Conservation (phyloP, 92 coral and sea anemone genomes). For the Chrysogorgia sp. region DNA sequence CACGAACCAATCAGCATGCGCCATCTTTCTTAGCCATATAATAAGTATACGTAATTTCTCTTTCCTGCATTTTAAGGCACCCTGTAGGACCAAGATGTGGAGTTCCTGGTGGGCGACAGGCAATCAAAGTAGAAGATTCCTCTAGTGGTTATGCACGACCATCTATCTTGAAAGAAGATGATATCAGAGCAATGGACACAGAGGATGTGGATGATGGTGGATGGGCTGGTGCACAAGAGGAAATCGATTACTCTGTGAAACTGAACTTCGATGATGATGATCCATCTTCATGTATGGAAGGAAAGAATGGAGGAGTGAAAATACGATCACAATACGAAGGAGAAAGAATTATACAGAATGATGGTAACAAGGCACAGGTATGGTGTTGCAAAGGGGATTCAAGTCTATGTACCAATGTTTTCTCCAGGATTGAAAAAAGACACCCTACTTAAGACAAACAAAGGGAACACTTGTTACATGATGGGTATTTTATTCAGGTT, state of each 20-base stretch:
- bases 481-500: too few species aligned
- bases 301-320: constrained; percentile 34
- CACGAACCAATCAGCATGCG: too few species aligned
- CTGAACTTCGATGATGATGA: constrained; percentile 90
- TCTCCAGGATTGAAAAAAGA: too few species aligned
- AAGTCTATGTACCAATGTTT: too few species aligned
- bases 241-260: constrained; percentile 94
- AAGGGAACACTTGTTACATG: too few species aligned
- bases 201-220: constrained; percentile 98
- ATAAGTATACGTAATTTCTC: too few species aligned
- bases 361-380: constrained; percentile 17
- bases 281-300: constrained; percentile 55
- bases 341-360: constrained; percentile 30
- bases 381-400: background rate
- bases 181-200: constrained; percentile 93
- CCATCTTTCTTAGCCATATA: too few species aligned
- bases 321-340: constrained; percentile 18
- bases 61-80: too few species aligned
- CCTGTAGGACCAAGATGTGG: constrained; percentile 53
- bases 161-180: constrained; percentile 83
- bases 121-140: constrained; percentile 20
- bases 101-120: background rate
- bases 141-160: constrained; percentile 77
- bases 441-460: too few species aligned
- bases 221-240: constrained; percentile 99